Evolutionary conservation across 2,113 vertebrate species (phyloP).

Genomic region (Peromyscus polionotus): DNA sequence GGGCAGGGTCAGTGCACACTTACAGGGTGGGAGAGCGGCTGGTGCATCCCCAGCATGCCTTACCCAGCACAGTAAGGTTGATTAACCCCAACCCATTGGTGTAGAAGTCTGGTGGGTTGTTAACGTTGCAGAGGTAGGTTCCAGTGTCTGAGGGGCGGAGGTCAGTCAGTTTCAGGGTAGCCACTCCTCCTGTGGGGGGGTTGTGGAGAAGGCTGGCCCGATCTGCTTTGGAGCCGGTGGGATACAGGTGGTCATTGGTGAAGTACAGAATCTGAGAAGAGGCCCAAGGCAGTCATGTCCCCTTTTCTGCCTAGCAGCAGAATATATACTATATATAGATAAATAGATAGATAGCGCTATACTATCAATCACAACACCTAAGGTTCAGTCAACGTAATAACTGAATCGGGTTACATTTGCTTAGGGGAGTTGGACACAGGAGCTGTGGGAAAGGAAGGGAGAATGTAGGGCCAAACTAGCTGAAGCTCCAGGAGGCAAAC

Average conservation of each 20-base stretch:
- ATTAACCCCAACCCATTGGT: conserved; percentile 84
- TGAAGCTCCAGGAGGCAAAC: background rate
- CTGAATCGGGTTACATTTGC: background rate
- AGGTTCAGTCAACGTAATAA: background rate
- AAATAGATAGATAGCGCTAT: background rate
- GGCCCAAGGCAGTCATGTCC: background rate
- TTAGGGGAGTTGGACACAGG: background rate
- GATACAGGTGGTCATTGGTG: conserved; percentile 83
- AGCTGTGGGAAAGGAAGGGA: background rate
- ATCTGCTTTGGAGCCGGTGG: conserved; percentile 80
- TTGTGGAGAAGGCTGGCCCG: conserved; percentile 83
- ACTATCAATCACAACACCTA: background rate
- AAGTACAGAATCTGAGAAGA: conserved; percentile 86
- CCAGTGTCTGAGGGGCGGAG: conserved; percentile 84
- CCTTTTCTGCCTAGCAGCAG: background rate
- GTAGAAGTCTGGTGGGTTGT: conserved; percentile 88
- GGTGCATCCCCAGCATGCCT: background rate
- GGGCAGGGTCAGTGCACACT: background rate
- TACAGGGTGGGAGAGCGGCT: background rate
- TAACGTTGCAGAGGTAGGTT: conserved; percentile 88
- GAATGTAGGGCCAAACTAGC: fast-evolving
- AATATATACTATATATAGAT: background rate
- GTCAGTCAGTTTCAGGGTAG: conserved; percentile 83
- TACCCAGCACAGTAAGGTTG: conserved; percentile 85
- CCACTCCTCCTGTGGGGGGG: conserved; percentile 84